Evolutionary conservation across 2,888 invertebrate species (phyloP).

Genomic region (Masnerella sp.): DNA sequence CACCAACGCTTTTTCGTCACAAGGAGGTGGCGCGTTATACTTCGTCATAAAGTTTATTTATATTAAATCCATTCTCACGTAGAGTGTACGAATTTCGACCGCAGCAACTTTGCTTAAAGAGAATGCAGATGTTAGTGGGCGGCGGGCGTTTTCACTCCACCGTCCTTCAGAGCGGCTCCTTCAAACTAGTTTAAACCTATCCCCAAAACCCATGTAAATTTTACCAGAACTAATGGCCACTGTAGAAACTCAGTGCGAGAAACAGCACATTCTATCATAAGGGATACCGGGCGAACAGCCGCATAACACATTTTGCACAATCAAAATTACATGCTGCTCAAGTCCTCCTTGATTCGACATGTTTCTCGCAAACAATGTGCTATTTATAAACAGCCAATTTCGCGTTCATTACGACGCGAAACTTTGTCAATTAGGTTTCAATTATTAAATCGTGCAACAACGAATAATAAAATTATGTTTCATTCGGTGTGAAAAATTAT

Average conservation of each 20-base stretch:
- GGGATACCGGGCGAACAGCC: slow-evolving; percentile 38
- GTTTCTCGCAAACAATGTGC: slow-evolving; percentile 2
- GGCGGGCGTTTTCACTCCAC: slow-evolving; percentile 34
- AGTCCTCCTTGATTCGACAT: slow-evolving; percentile 16
- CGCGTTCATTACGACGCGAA: too few relatives aligned
- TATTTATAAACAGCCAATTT: background rate
- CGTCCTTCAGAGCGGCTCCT: slow-evolving; percentile 39
- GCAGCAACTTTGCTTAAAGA: slow-evolving; percentile 41
- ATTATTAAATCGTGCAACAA: too few relatives aligned
- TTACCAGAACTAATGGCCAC: slow-evolving; percentile 55
- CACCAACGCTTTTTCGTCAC: background rate
- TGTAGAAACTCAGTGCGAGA: slow-evolving; percentile 44
- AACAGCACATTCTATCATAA: slow-evolving; percentile 37
- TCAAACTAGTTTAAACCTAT: slow-evolving; percentile 52
- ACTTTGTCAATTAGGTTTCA: too few relatives aligned
- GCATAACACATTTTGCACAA: slow-evolving; percentile 27
- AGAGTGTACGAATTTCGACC: slow-evolving; percentile 29
- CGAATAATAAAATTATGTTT: too few relatives aligned
- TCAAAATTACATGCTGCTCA: slow-evolving; percentile 36
- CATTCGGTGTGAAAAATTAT: too few relatives aligned
- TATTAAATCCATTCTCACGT: slow-evolving; percentile 39
- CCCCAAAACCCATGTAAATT: slow-evolving; percentile 54
- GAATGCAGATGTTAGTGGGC: slow-evolving; percentile 40
- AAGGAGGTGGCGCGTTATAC: background rate
- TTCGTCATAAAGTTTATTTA: slow-evolving; percentile 19